Conservation (phyloP, 1,140 invertebrate species). For the Drosophila santomea region DNA sequence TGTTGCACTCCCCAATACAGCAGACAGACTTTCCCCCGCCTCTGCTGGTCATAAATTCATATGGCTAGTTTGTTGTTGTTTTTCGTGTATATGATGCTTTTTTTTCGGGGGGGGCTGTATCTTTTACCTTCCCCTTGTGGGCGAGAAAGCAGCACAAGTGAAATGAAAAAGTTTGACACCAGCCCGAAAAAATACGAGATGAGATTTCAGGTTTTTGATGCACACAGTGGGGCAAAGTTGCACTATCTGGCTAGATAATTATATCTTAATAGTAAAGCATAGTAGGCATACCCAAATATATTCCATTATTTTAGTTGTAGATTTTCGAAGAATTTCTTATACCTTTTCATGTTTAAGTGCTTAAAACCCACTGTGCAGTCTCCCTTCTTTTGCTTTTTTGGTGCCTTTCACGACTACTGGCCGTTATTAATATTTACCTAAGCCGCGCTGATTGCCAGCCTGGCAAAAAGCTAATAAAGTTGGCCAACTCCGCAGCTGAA, state of each 20-base stretch:
- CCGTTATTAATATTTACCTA: constrained; percentile 81
- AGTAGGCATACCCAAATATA: no score
- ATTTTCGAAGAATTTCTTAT: not conserved
- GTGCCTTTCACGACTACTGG: constrained; percentile 16
- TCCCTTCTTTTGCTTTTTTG: constrained; percentile 8
- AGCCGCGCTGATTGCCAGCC: constrained; percentile 41
- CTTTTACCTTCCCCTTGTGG: constrained; percentile 31
- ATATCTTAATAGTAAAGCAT: no score
- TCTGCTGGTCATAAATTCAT: constrained; percentile 73
- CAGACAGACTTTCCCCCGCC: constrained; percentile 6
- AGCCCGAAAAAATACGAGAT: constrained; percentile 15
- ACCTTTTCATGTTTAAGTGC: no score
- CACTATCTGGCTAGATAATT: no score
- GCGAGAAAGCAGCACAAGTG: constrained; percentile 7
- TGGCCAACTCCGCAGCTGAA: constrained; percentile 20
- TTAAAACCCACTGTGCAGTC: constrained; percentile 15
- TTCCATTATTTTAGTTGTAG: no score
- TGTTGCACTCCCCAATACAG: constrained; percentile 61
- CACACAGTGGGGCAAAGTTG: constrained; percentile 9
- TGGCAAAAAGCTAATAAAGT: constrained; percentile 75
- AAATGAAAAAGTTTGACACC: constrained; percentile 67
- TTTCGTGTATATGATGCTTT: constrained; percentile 15
- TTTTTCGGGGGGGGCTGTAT: constrained; percentile 13
- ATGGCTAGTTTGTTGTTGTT: constrained; percentile 72
- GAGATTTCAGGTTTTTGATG: constrained; percentile 12